Conservation (phyloP, 2,113 vertebrate genomes). For the Scophthalmus maximus region DNA sequence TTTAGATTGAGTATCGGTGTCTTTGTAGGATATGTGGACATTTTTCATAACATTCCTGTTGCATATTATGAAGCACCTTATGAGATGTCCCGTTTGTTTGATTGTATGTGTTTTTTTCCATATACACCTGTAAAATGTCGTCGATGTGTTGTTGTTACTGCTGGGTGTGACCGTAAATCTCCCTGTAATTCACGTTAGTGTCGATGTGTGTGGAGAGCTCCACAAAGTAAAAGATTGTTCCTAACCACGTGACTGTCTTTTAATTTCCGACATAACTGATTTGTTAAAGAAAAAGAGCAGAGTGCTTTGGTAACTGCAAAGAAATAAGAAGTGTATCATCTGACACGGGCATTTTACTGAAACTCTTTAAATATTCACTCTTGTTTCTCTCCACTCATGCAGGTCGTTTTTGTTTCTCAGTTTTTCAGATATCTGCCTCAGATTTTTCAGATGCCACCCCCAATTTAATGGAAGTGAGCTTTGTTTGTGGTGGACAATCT, state of each 20-base stretch:
- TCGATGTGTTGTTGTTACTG: slow-evolving; percentile 54
- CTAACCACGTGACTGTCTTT: slow-evolving; percentile 34
- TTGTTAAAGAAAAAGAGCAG: not conserved
- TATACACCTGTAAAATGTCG: slow-evolving; percentile 43
- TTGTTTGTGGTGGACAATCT: no score
- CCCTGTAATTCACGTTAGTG: slow-evolving; percentile 62
- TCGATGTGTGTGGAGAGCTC: slow-evolving; percentile 34
- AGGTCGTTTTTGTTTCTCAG: no score
- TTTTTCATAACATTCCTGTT: slow-evolving; percentile 77
- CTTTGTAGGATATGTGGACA: slow-evolving; percentile 61
- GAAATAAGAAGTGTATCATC: not conserved
- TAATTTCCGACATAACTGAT: slow-evolving; percentile 5
- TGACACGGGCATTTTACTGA: no score
- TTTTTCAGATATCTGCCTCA: no score
- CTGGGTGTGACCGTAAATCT: slow-evolving; percentile 63
- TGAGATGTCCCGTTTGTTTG: slow-evolving; percentile 56
- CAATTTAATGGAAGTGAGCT: no score
- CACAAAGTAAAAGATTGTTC: slow-evolving; percentile 75
- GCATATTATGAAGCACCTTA: slow-evolving; percentile 80
- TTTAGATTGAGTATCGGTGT: slow-evolving; percentile 62
- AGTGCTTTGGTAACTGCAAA: not conserved
- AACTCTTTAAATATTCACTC: no score
- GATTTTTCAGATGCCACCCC: no score
- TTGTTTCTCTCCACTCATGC: no score
- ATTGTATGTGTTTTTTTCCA: slow-evolving; percentile 51